A percentile compares a stretch with the other conserved stretches of the same genome.
These are phyloP conservation scores for Clepsis dumicolana DNA, from an alignment of 2,888 invertebrate genomes.

Conservation along the genomic window DNA sequence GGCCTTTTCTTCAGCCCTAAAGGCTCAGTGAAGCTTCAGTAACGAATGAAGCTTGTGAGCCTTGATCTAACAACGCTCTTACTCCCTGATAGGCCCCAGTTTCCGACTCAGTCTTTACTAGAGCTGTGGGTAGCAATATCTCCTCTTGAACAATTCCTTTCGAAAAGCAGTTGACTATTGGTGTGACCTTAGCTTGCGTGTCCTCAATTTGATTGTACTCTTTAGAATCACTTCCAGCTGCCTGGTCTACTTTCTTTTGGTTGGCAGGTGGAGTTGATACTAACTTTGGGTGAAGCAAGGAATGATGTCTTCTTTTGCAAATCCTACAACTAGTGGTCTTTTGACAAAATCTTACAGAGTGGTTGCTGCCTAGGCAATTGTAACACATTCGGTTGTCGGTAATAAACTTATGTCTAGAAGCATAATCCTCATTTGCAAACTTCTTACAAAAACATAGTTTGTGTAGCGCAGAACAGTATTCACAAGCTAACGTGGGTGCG, in stretches of 20 bases:
- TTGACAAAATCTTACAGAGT: constrained; percentile 6
- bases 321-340: constrained; percentile 9
- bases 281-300: constrained; percentile 17
- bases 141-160: not conserved
- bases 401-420: constrained; percentile 15
- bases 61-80: constrained; percentile 50
- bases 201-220: no score
- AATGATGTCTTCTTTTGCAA: constrained; percentile 18
- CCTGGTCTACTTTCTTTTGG: not conserved
- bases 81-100: constrained; percentile 23
- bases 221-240: not conserved
- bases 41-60: constrained; percentile 52
- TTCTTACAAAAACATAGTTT: constrained; percentile 8
- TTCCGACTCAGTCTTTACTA: not conserved
- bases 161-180: not conserved
- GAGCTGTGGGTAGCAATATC: constrained; percentile 1
- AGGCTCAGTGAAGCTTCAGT: constrained; percentile 48
- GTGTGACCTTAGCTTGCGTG: no score
- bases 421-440: constrained; percentile 1
- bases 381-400: constrained; percentile 3
- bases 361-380: constrained; percentile 18
- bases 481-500: not conserved
- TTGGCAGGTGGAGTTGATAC: not conserved
- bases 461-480: not conserved
- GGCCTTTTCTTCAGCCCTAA: constrained; percentile 46